Base-by-base conservation (phyloP, 2,888 invertebrate species). In the Machimus atricapillus region DNA sequence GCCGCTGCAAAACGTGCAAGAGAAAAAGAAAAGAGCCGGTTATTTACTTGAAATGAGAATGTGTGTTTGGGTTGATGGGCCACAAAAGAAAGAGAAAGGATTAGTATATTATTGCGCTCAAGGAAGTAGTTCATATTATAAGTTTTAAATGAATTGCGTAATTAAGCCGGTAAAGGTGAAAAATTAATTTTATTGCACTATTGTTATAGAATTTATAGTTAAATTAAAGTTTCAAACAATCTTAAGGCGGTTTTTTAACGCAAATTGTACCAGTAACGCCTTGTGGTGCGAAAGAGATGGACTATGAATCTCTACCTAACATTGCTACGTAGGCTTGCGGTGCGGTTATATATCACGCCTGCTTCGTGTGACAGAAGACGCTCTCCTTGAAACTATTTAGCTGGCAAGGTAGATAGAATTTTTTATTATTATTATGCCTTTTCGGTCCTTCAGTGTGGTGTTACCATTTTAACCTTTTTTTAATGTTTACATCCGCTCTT, bases 321-420 rank as follows among this genome's bases (percentile, higher is more conserved):
- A 46, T 76, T 76, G 9, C 76, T 76, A 66, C 27, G 27, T 66
- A 23, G 66, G 66, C 66, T 12, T 66, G 23, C 23, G 27, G 23
- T 66, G 66, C 23, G 66, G 23, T 66, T 66, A 27, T 79, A 46
- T 43, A 43, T 43, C 37, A 78, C 43, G 23, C 37, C 7, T 40
- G 23, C 7, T 40, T 40, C n/a, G 78, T 78, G n/a, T 43, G 78
- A n/a, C 78, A 43, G 23, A 82, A 58, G 58, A 37, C 9, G 37
- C 34, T 82, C 82, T 82, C 82, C 82, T 82, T 82, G 82, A 82
- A 58, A 31, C 58, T 58, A 19, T 37, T 58, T 66, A 16, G 37
- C 66, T 37, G 14, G 46, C 34, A 23, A 31, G 66, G 56, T 40
- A 83, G 37, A 66, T 66, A 66, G 37, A 66, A 66, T 23, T 66